Conservation (phyloP, 2,888 invertebrate genomes). For the Drosophila cracens region DNA sequence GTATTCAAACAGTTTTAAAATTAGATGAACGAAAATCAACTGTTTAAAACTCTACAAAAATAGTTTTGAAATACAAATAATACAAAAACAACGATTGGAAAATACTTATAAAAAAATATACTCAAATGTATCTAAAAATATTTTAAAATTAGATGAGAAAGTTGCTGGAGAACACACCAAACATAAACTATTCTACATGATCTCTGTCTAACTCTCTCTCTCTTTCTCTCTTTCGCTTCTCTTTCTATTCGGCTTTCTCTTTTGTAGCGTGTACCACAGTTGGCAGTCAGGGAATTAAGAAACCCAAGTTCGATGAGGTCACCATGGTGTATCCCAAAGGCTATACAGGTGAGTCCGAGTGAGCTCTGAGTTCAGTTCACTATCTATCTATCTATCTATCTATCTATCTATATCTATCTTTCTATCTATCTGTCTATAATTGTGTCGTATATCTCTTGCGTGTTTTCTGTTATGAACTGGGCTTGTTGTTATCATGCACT, state of each 20-base stretch:
- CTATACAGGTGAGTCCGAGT: conserved; percentile 88
- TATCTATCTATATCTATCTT: neutral
- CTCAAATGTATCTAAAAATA: neutral
- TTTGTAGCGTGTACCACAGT: conserved; percentile 87
- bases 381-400: neutral
- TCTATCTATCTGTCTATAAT: conserved; percentile 4
- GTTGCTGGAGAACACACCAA: neutral
- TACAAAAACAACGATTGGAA: neutral
- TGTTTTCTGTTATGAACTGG: conserved; percentile 78
- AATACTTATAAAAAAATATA: neutral
- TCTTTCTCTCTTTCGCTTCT: neutral
- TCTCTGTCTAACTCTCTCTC: neutral
- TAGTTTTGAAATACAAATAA: neutral
- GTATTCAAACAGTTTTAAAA: neutral
- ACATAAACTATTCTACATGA: neutral
- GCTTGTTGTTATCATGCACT: conserved; percentile 54
- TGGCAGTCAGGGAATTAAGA: conserved; percentile 91
- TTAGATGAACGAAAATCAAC: neutral
- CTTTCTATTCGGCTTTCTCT: neutral
- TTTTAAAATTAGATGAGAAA: neutral
- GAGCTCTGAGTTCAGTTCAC: conserved; percentile 5
- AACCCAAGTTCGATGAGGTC: conserved; percentile 89
- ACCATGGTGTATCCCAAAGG: conserved; percentile 91
- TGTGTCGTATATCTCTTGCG: conserved; percentile 51
- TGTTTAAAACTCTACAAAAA: neutral